Evolutionary conservation across 2,113 vertebrate species (phyloP).

Genomic region (Gopherus flavomarginatus): DNA sequence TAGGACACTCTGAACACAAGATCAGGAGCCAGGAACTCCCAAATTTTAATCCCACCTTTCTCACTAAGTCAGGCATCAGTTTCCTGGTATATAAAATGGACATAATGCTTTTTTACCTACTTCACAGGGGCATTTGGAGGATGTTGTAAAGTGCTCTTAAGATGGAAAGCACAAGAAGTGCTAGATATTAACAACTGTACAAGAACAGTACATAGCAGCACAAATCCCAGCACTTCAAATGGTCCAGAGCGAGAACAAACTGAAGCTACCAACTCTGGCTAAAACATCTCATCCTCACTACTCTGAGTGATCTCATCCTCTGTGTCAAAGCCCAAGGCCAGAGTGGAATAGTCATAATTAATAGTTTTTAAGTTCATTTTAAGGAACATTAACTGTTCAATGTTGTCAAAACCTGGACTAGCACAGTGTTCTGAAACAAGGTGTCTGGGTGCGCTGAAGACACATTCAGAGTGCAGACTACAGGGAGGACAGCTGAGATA

Average conservation of each 20-base stretch:
- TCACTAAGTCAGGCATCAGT: not conserved
- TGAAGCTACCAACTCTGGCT: not conserved
- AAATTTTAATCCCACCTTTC: not conserved
- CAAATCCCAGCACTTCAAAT: not conserved
- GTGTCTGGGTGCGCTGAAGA: conserved; percentile 38
- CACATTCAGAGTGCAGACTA: conserved; percentile 42
- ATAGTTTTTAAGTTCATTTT: conserved; percentile 55
- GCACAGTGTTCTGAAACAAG: conserved; percentile 18
- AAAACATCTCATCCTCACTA: conserved; percentile 51
- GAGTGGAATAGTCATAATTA: not conserved
- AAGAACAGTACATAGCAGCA: rapidly evolving
- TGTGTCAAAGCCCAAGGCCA: conserved; percentile 50
- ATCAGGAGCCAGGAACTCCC: not conserved
- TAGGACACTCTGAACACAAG: conserved; percentile 27
- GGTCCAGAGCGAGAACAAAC: not conserved
- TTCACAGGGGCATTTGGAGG: not conserved
- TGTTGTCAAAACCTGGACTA: conserved; percentile 35
- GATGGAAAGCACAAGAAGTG: rapidly evolving
- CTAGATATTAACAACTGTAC: rapidly evolving
- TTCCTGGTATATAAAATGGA: not conserved
- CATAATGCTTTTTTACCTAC: too few species aligned
- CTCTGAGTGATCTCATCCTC: conserved; percentile 55
- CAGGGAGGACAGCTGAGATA: conserved; percentile 63
- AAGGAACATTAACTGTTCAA: conserved; percentile 61
- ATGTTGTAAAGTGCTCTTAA: not conserved